Evolutionary conservation across 2,888 invertebrate species (phyloP).

Genomic region (Listrodromus nycthemerus): DNA sequence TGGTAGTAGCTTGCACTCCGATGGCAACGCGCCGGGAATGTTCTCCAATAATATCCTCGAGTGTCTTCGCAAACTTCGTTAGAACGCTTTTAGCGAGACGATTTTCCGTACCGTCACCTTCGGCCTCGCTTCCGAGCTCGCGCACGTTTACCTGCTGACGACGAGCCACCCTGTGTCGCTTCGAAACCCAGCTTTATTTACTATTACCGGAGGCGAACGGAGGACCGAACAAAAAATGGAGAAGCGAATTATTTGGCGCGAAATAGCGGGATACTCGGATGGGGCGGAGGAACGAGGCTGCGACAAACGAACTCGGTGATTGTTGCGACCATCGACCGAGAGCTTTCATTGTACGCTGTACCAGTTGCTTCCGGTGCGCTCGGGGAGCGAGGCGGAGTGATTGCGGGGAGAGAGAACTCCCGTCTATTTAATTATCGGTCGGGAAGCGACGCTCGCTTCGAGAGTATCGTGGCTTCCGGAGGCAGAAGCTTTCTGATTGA

Average conservation of each 20-base stretch:
- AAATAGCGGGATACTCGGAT: neutral
- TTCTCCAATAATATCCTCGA: conserved; percentile 77
- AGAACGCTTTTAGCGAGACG: conserved; percentile 68
- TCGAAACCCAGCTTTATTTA: neutral
- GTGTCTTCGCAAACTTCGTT: conserved; percentile 82
- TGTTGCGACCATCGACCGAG: neutral
- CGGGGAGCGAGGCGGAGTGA: neutral
- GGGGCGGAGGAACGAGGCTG: neutral
- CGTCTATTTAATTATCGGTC: conserved; percentile 62
- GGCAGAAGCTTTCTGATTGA: conserved; percentile 61
- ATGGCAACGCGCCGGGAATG: conserved; percentile 5
- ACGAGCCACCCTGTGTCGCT: neutral
- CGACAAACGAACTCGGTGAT: neutral
- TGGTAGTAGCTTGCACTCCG: conserved; percentile 30
- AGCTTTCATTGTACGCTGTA: conserved; percentile 20
- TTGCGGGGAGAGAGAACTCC: conserved; percentile 8
- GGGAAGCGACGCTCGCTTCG: conserved; percentile 1
- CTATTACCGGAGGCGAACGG: neutral
- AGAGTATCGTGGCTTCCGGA: conserved; percentile 48
- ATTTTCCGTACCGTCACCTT: conserved; percentile 46
- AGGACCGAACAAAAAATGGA: neutral
- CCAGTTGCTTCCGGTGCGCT: conserved; percentile 51
- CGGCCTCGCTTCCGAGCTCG: neutral
- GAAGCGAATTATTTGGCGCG: neutral
- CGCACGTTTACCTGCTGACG: neutral